phyloP scores from a whole-genome alignment of 1,140 invertebrate genomes.

The Eubasilissa regina region DNA sequence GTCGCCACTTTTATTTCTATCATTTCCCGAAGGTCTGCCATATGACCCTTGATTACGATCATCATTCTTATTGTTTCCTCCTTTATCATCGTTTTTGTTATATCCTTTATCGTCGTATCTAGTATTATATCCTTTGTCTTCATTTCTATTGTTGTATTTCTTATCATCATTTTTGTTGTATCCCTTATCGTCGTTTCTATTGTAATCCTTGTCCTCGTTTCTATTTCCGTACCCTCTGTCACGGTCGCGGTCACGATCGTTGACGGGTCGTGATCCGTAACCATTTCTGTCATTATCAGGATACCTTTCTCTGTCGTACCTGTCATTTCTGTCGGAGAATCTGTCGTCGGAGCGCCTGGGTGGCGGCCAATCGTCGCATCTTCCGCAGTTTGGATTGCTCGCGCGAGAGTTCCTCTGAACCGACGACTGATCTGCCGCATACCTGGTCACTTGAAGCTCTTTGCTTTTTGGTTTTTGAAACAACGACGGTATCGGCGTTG shows the following conservation, averaged over 20 bases:
- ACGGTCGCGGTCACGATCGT: conserved; percentile 23
- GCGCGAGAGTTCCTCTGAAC: conserved; percentile 56
- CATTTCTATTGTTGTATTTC: conserved; percentile 32
- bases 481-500: conserved; percentile 45
- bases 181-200: conserved; percentile 40
- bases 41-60: conserved; percentile 53
- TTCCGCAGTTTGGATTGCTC: conserved; percentile 49
- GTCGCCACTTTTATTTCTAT: conserved; percentile 58
- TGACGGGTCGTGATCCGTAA: conserved; percentile 42
- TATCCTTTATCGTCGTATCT: conserved; percentile 48
- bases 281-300: conserved; percentile 51
- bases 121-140: conserved; percentile 48
- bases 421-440: conserved; percentile 41
- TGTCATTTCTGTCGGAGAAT: conserved; percentile 49
- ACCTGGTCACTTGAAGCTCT: conserved; percentile 45
- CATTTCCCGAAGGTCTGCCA: conserved; percentile 51
- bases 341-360: conserved; percentile 53
- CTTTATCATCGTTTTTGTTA: conserved; percentile 53
- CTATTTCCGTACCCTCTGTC: conserved; percentile 35
- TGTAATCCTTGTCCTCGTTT: conserved; percentile 38
- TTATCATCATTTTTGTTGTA: conserved; percentile 50
- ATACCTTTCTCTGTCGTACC: conserved; percentile 55
- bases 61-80: conserved; percentile 45
- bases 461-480: conserved; percentile 49
- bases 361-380: conserved; percentile 56